phyloP scores from a whole-genome alignment of 2,888 invertebrate genomes.

The Eugnorisma glareosa region DNA sequence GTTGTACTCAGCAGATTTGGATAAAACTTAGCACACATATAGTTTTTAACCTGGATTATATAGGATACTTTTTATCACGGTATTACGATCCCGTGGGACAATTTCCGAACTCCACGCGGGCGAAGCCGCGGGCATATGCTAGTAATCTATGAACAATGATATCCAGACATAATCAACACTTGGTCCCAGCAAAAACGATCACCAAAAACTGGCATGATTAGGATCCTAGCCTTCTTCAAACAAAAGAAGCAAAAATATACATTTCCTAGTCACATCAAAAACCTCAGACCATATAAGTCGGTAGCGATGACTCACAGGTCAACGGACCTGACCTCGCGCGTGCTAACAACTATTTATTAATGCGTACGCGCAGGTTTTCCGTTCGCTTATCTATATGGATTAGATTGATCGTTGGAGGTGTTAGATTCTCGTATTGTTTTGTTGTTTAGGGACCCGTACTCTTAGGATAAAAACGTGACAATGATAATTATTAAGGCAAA shows the following conservation, averaged over 20 bases:
- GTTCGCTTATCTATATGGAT: conserved; percentile 58
- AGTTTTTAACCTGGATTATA: too few species aligned
- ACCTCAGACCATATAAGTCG: conserved; percentile 42
- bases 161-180: neutral
- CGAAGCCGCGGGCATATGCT: too few species aligned
- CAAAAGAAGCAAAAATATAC: conserved; percentile 12
- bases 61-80: too few species aligned
- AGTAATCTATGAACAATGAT: neutral
- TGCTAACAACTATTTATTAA: conserved; percentile 55
- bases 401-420: conserved; percentile 46
- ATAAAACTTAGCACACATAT: too few species aligned
- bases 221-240: neutral
- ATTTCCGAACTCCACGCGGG: too few species aligned
- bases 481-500: neutral
- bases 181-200: neutral
- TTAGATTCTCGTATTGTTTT: conserved; percentile 40
- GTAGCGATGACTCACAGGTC: conserved; percentile 78
- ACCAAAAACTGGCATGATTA: neutral
- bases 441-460: conserved; percentile 4
- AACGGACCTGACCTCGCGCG: conserved; percentile 75
- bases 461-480: too few species aligned
- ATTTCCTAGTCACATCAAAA: conserved; percentile 39
- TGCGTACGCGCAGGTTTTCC: conserved; percentile 53
- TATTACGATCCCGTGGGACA: too few species aligned
- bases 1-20: too few species aligned